phyloP scores from a whole-genome alignment of 2,113 vertebrate species.

The Merops nubicus region DNA sequence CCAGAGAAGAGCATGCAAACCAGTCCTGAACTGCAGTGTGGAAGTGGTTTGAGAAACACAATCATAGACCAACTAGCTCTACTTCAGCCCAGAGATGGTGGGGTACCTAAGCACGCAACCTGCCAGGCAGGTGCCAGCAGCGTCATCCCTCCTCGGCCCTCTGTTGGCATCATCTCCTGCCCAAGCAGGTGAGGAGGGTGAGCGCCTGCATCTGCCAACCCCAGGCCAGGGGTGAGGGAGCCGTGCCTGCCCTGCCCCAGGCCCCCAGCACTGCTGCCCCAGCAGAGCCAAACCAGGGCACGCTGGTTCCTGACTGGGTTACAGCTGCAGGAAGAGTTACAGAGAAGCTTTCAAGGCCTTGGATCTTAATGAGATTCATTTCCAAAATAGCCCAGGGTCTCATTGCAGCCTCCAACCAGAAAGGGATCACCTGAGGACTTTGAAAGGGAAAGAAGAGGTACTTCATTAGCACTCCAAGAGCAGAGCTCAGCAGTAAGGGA shows the following conservation, averaged over 20 bases:
- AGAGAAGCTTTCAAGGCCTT: not conserved
- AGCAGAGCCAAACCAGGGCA: not conserved
- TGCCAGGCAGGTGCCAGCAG: not conserved
- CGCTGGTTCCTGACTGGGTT: not conserved
- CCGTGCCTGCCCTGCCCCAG: not conserved
- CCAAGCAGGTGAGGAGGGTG: not conserved
- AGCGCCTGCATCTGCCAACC: not conserved
- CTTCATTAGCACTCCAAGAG: conserved; percentile 41
- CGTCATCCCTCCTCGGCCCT: not conserved
- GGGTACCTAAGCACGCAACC: not conserved
- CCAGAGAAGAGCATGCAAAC: not conserved
- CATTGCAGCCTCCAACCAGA: not conserved
- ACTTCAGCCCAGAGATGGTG: rapidly evolving
- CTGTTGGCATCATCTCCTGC: not conserved
- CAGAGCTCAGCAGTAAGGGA: not conserved
- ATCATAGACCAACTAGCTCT: not conserved
- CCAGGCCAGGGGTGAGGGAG: not conserved
- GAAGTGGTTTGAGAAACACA: not conserved
- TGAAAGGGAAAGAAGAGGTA: conserved; percentile 26
- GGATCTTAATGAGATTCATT: conserved; percentile 3
- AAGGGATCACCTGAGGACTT: conserved; percentile 43
- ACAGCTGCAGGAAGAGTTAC: not conserved
- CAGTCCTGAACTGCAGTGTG: not conserved
- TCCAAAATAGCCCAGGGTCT: not conserved
- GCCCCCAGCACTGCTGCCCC: not conserved